Conservation (phyloP, 1,140 invertebrate species). For the Coboldia fuscipes region DNA sequence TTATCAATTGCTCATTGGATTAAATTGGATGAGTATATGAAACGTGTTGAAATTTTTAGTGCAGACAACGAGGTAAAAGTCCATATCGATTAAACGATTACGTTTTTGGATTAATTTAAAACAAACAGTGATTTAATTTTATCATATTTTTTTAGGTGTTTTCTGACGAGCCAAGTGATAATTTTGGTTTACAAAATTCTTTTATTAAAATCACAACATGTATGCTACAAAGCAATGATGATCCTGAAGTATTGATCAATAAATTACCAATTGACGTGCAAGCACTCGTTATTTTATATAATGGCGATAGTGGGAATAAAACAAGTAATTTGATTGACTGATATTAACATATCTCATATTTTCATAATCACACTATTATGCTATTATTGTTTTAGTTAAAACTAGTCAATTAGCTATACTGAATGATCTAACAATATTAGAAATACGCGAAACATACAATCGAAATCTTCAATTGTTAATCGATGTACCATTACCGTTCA, state of each 20-base stretch:
- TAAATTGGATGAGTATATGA: no score
- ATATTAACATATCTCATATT: no score
- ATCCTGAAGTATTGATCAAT: slow-evolving; percentile 22
- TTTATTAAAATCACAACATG: slow-evolving; percentile 32
- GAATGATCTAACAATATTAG: slow-evolving; percentile 28
- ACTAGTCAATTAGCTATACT: slow-evolving; percentile 27
- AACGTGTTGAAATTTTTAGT: no score
- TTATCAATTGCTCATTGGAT: slow-evolving; percentile 25
- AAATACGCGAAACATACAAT: slow-evolving; percentile 28
- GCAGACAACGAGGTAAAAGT: slow-evolving; percentile 3
- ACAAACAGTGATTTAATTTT: slow-evolving; percentile 6
- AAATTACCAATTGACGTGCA: slow-evolving; percentile 29
- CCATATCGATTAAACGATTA: not conserved
- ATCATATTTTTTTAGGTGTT: slow-evolving; percentile 12
- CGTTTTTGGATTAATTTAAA: no score
- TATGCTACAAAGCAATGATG: slow-evolving; percentile 24
- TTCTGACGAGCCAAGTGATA: slow-evolving; percentile 15
- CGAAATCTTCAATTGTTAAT: slow-evolving; percentile 19
- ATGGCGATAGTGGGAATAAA: slow-evolving; percentile 17
- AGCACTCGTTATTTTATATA: slow-evolving; percentile 26
- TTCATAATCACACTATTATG: no score
- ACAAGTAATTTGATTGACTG: no score
- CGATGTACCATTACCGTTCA: slow-evolving; percentile 18
- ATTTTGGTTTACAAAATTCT: slow-evolving; percentile 12
- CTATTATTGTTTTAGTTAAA: slow-evolving; percentile 21